Evolutionary conservation across 2,797 vertebrate genomes (phyloP).

Genomic region (Phoeniculus purpureus): DNA sequence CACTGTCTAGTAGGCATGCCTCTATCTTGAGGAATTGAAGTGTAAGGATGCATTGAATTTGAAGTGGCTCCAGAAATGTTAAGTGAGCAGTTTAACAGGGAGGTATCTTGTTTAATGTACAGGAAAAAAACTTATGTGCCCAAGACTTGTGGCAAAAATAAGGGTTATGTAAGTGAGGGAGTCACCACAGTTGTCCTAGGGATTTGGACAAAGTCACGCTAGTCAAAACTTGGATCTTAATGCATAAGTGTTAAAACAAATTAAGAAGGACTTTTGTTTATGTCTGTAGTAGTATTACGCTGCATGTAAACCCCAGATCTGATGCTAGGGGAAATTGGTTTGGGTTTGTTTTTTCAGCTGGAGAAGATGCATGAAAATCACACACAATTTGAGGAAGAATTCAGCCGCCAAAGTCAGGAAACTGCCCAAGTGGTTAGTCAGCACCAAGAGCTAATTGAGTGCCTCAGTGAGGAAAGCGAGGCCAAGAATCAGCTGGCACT

Average conservation of each 20-base stretch:
- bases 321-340: background rate
- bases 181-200: background rate
- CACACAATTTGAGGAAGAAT: constrained; percentile 82
- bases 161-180: background rate
- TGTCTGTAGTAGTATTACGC: background rate
- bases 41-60: background rate
- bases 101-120: background rate
- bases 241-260: background rate
- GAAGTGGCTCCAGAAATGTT: background rate
- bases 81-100: background rate
- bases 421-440: constrained; percentile 82
- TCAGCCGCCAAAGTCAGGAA: constrained; percentile 81
- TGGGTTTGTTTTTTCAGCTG: constrained; percentile 74
- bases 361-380: constrained; percentile 86
- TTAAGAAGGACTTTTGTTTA: background rate
- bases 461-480: constrained; percentile 83
- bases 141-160: background rate
- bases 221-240: background rate
- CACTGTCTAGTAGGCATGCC: background rate
- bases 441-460: constrained; percentile 84
- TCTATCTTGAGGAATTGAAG: background rate
- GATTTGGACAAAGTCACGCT: background rate
- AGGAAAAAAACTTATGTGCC: background rate
- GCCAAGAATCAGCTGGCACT: constrained; percentile 84
- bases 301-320: background rate